Base-by-base conservation (phyloP, 2,888 invertebrate species). In the Sarcophaga variegata region DNA sequence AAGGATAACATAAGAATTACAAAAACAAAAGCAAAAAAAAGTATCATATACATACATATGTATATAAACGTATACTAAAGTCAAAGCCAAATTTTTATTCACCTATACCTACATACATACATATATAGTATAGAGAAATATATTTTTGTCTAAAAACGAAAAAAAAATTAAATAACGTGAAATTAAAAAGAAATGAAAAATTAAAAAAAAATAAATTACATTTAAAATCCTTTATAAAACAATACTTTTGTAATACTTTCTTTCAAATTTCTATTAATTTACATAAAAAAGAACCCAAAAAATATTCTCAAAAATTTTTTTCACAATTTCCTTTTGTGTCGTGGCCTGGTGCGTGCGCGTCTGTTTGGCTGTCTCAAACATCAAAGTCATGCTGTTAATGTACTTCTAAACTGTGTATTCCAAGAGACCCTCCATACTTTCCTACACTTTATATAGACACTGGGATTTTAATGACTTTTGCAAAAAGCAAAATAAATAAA, bases 341-440 rank as follows among this genome's bases (percentile, higher is more conserved):
- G 49, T 11, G 59, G 81, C 81, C 76, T 87, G 81, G 87, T 87
- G 87, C 83, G 87, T 87, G 87, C 87, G 87, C 84, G 83, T 84
- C 87, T 83, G 59, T 20, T 79, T 87, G 86, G 69, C 81, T 83
- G 86, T 83, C 86, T 81, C 77, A 86, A 83, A 86, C 81, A 78
- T 81, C 81, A 87, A 83, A 87, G 83, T 83, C 83, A 83, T 81
- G 87, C 84, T 84, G 81, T 64, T 84, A 71, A 72, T 22, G 0
- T 72, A 66, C 10, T 67, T 80, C n/a, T 84, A 62, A 70, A 74
- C 72, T 76, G 47, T n/a, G 47, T 62, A 37, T 71, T 66, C 64
- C 45, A 54, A 12, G 17, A 17, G 17, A 4, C 54, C 2, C 17
- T 14, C 59, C 67, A 45, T 25, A 62, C n/a, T 10, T 20, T 14